Evolutionary conservation across 1,140 invertebrate genomes (phyloP).

Genomic region (Sycophila sp.): DNA sequence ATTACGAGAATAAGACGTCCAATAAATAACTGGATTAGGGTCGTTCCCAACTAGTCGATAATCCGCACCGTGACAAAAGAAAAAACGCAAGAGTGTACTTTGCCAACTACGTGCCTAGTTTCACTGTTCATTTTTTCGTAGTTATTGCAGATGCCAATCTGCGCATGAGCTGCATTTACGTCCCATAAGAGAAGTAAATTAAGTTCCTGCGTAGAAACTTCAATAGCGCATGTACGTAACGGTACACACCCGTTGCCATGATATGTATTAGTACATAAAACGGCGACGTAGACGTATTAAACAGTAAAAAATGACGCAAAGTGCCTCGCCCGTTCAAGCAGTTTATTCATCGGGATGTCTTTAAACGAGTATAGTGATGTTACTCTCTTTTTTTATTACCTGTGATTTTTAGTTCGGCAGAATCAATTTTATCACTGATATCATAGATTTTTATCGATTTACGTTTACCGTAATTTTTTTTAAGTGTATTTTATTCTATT

Average conservation of each 20-base stretch:
- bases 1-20: slow-evolving; percentile 52
- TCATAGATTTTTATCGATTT: slow-evolving; percentile 1
- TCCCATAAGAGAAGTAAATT: neutral
- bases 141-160: slow-evolving; percentile 33
- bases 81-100: slow-evolving; percentile 44
- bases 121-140: slow-evolving; percentile 39
- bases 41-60: slow-evolving; percentile 11
- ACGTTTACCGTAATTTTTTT: neutral
- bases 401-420: neutral
- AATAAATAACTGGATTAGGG: slow-evolving; percentile 14
- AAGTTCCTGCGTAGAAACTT: slow-evolving; percentile 2
- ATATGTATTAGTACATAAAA: slow-evolving; percentile 36
- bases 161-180: neutral
- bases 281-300: neutral
- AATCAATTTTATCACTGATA: slow-evolving; percentile 1
- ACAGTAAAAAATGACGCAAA: neutral
- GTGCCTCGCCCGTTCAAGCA: slow-evolving; percentile 20
- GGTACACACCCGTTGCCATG: neutral
- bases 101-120: slow-evolving; percentile 51
- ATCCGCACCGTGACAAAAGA: slow-evolving; percentile 28
- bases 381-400: neutral
- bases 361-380: neutral
- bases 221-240: neutral
- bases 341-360: slow-evolving; percentile 14
- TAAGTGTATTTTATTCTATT: slow-evolving; percentile 17